phyloP scores from a whole-genome alignment of 1,140 invertebrate species.

The Pachypsylla venusta region DNA sequence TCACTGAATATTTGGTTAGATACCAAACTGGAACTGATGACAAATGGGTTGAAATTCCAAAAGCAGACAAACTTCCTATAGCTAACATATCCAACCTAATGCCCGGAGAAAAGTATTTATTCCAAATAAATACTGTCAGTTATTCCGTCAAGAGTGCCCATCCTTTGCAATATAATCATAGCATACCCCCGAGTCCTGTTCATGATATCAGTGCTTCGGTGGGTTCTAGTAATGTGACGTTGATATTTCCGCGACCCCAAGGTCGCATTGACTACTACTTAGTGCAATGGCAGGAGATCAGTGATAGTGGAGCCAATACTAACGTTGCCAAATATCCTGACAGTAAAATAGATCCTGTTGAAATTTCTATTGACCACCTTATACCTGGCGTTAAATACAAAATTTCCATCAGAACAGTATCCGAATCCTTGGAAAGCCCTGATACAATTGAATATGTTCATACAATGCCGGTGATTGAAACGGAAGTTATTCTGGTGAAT shows the following conservation, averaged over 20 bases:
- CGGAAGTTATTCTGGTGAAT: constrained; percentile 72
- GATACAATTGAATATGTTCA: constrained; percentile 49
- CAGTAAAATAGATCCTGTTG: constrained; percentile 27
- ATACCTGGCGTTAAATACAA: constrained; percentile 63
- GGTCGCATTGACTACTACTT: constrained; percentile 68
- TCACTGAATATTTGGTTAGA: constrained; percentile 49
- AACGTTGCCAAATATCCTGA: not conserved
- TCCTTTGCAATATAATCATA: constrained; percentile 63
- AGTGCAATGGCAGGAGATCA: constrained; percentile 41
- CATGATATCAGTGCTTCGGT: constrained; percentile 56
- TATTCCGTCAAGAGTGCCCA: constrained; percentile 62
- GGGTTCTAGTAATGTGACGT: constrained; percentile 73
- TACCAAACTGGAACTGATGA: constrained; percentile 56
- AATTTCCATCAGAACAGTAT: constrained; percentile 58
- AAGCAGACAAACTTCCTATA: constrained; percentile 38
- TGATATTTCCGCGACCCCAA: constrained; percentile 69
- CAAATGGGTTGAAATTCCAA: constrained; percentile 47
- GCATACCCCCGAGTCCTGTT: constrained; percentile 68
- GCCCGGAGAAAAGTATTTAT: constrained; percentile 69
- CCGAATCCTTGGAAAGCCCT: constrained; percentile 53
- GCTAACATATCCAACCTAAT: constrained; percentile 70
- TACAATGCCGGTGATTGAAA: constrained; percentile 75
- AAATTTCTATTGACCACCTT: constrained; percentile 52
- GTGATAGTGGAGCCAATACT: not conserved
- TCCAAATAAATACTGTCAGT: constrained; percentile 72